A percentile compares a stretch with the other conserved stretches of the same genome.
Evolutionary conservation across 2,888 invertebrate species (phyloP).

Genomic region (Ypsolopha sequella): DNA sequence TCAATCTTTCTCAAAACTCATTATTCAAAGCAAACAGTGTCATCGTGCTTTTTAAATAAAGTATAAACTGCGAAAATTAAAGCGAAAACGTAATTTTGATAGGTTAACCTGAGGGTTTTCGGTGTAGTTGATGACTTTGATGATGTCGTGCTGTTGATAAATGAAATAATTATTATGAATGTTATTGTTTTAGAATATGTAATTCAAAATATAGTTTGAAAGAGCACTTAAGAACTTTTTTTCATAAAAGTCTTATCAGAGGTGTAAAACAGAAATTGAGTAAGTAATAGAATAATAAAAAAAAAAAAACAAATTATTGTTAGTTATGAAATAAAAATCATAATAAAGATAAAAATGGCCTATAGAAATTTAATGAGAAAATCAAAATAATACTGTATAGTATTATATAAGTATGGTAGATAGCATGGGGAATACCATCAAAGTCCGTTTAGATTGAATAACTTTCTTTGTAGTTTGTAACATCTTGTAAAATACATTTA

Average conservation of each 20-base stretch:
- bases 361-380: too few relatives aligned
- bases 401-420: too few relatives aligned
- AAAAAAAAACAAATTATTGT: too few relatives aligned
- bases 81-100: constrained; percentile 10
- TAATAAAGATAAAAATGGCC: too few relatives aligned
- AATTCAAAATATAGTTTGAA: too few relatives aligned
- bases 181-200: constrained; percentile 16
- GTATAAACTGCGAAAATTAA: constrained; percentile 23
- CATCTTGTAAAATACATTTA: constrained; percentile 3
- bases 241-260: too few relatives aligned
- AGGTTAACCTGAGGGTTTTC: constrained; percentile 65
- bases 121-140: constrained; percentile 68
- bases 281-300: too few relatives aligned
- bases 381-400: too few relatives aligned
- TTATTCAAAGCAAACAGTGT: background rate
- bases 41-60: constrained; percentile 14
- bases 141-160: constrained; percentile 65
- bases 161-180: constrained; percentile 54
- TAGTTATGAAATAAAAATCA: too few relatives aligned
- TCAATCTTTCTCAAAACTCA: background rate
- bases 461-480: background rate
- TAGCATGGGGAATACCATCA: too few relatives aligned
- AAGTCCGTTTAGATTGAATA: background rate
- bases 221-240: too few relatives aligned
- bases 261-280: too few relatives aligned